phyloP scores from a whole-genome alignment of 2,888 invertebrate species.

The Drosophila planitibia region DNA sequence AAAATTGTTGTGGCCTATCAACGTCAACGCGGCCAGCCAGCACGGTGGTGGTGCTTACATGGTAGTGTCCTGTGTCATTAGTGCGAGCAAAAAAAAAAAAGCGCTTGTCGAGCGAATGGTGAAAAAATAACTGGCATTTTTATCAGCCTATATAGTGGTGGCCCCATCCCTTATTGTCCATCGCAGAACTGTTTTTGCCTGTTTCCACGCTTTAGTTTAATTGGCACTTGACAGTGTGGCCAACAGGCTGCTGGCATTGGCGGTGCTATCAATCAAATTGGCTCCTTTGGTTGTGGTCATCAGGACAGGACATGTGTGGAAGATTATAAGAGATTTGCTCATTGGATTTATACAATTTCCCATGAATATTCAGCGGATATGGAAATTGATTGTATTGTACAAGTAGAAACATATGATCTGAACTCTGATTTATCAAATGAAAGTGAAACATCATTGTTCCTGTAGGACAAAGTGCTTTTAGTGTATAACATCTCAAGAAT shows the following conservation, averaged over 20 bases:
- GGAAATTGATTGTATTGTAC: neutral
- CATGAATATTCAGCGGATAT: constrained; percentile 9
- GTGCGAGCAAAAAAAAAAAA: constrained; percentile 36
- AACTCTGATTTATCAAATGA: neutral
- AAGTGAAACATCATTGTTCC: neutral
- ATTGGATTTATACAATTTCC: constrained; percentile 10
- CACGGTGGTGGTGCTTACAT: constrained; percentile 1
- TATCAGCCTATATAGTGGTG: constrained; percentile 59
- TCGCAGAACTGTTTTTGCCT: constrained; percentile 47
- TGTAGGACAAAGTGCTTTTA: neutral
- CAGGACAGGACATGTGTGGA: constrained; percentile 23
- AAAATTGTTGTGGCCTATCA: constrained; percentile 81
- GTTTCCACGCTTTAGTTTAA: constrained; percentile 75
- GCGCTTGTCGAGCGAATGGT: constrained; percentile 49
- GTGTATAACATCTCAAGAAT: neutral
- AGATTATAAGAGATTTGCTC: constrained; percentile 39
- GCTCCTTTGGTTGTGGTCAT: constrained; percentile 29
- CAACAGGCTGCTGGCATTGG: constrained; percentile 50
- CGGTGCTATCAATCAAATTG: constrained; percentile 76
- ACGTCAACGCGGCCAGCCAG: constrained; percentile 66
- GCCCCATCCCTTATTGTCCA: constrained; percentile 5
- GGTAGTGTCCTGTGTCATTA: constrained; percentile 72
- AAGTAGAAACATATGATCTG: neutral
- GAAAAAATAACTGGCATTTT: constrained; percentile 70
- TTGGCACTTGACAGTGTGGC: constrained; percentile 74